Evolutionary conservation across 2,888 invertebrate genomes (phyloP).

Genomic region (Platyscelio sp.): DNA sequence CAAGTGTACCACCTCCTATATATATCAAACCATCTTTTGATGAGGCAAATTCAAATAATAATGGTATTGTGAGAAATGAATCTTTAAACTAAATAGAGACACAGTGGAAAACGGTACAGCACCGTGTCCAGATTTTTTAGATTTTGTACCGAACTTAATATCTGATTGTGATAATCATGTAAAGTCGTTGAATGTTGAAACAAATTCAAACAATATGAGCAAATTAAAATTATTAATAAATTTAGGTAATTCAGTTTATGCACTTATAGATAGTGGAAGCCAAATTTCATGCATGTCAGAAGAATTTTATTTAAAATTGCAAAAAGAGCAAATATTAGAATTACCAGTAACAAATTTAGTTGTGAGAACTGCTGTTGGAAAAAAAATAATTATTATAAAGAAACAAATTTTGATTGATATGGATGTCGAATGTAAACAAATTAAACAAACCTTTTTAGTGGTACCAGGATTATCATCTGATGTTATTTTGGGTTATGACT

Average conservation of each 20-base stretch:
- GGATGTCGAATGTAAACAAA: not conserved
- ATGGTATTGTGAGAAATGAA: no score
- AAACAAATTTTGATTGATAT: constrained; percentile 55
- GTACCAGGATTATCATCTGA: constrained; percentile 54
- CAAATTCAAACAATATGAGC: not conserved
- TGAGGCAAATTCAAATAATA: no score
- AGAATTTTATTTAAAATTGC: constrained; percentile 31
- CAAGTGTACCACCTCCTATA: constrained; percentile 9
- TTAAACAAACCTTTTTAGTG: constrained; percentile 38
- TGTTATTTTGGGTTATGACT: constrained; percentile 63
- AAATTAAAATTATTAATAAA: constrained; percentile 13
- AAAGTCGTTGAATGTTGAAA: not conserved
- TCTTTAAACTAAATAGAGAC: constrained; percentile 29
- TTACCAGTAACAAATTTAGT: constrained; percentile 38
- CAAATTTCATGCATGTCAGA: constrained; percentile 50
- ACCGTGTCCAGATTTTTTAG: constrained; percentile 49
- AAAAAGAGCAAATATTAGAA: not conserved
- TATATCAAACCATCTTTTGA: not conserved
- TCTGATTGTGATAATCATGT: not conserved
- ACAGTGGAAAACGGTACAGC: constrained; percentile 9
- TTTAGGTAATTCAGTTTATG: constrained; percentile 3
- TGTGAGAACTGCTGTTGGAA: constrained; percentile 43
- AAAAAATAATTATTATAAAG: constrained; percentile 20
- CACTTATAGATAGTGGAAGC: constrained; percentile 43
- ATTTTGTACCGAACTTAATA: constrained; percentile 37